phyloP scores from a whole-genome alignment of 2,113 vertebrate species.

The Microcebus tavaratra region DNA sequence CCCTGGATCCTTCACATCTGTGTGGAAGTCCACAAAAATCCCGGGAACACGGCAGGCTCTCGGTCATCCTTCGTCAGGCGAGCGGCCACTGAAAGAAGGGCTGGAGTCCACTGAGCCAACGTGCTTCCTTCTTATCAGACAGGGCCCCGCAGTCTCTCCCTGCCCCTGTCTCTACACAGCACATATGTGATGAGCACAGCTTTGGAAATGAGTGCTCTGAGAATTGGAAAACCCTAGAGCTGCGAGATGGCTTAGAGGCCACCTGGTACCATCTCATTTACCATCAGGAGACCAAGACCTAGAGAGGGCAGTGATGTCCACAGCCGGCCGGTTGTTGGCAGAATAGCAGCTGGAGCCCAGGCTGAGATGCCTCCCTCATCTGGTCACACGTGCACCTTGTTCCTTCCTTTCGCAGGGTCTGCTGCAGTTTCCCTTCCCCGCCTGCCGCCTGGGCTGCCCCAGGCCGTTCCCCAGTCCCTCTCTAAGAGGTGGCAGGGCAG shows the following conservation, averaged over 20 bases:
- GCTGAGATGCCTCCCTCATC: background rate
- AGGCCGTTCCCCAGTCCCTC: background rate
- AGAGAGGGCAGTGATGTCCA: no score
- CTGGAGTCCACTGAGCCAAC: fast-evolving
- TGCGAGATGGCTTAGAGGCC: background rate
- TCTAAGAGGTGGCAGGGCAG: background rate
- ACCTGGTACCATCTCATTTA: background rate
- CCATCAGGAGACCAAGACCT: background rate
- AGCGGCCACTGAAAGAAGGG: background rate
- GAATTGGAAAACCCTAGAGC: no score
- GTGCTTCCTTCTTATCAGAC: no score
- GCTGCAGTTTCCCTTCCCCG: fast-evolving
- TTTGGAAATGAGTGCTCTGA: background rate
- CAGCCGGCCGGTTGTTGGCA: no score
- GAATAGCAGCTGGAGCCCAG: background rate
- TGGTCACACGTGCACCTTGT: fast-evolving
- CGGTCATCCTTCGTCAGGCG: background rate
- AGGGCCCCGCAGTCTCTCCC: fast-evolving
- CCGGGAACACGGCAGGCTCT: background rate
- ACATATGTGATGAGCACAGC: background rate
- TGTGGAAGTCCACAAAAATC: background rate
- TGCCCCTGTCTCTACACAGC: background rate
- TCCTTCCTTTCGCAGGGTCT: background rate
- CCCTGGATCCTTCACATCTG: background rate
- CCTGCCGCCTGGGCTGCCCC: fast-evolving